phyloP scores from a whole-genome alignment of 2,888 invertebrate species.

The Hydrotaea diabolus region DNA sequence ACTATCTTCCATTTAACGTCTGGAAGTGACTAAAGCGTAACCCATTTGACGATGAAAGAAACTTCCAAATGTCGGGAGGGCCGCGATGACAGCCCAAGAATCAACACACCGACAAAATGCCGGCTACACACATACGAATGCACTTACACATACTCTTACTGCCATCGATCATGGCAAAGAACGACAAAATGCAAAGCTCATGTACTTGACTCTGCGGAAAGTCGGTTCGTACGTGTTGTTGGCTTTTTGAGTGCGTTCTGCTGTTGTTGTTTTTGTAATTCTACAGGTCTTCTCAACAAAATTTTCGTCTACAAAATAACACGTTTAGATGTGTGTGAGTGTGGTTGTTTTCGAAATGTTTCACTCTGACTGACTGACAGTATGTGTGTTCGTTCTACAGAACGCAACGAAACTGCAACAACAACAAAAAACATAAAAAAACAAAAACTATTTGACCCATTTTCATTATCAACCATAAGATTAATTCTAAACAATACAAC shows the following conservation, averaged over 20 bases:
- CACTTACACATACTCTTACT: not conserved
- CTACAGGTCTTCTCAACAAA: constrained; percentile 33
- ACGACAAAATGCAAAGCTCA: not conserved
- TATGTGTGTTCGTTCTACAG: constrained; percentile 73
- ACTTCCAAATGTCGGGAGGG: too few species aligned
- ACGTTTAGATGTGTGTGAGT: not conserved
- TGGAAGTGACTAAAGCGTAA: too few species aligned
- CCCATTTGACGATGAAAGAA: too few species aligned
- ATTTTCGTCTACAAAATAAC: constrained; percentile 2
- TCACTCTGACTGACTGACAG: constrained; percentile 18
- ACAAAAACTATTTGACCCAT: constrained; percentile 77
- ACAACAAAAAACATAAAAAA: constrained; percentile 11
- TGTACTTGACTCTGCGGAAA: not conserved
- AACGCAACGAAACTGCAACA: constrained; percentile 33
- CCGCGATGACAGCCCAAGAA: not conserved
- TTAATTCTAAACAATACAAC: constrained; percentile 80
- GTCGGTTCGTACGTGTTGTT: not conserved
- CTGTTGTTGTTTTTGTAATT: not conserved
- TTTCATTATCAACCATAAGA: constrained; percentile 81
- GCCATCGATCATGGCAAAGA: not conserved
- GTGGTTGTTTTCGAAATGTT: constrained; percentile 17
- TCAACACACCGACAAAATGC: not conserved
- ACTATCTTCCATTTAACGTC: too few species aligned
- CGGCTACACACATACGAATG: not conserved
- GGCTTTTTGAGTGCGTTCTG: not conserved